Evolutionary conservation across 2,888 invertebrate genomes (phyloP).

Genomic region (Hydropsyche betteni): DNA sequence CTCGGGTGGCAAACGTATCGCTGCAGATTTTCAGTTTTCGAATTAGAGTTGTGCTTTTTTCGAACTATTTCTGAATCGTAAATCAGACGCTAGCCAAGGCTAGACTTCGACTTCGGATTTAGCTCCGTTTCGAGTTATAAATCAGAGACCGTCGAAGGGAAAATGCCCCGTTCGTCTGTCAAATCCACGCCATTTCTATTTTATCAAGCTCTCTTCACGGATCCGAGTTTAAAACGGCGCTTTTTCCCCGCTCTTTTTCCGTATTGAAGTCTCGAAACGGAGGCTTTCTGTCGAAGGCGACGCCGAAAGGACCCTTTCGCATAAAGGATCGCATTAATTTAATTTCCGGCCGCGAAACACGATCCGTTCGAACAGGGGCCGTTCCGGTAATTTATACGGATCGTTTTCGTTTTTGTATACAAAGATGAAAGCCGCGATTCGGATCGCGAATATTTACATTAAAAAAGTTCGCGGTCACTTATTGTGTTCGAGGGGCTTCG

Average conservation of each 20-base stretch:
- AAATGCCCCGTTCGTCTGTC: constrained; percentile 10
- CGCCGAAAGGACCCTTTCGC: neutral
- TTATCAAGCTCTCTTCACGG: constrained; percentile 13
- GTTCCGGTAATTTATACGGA: too few species aligned
- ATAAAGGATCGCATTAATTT: constrained; percentile 11
- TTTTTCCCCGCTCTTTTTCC: neutral
- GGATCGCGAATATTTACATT: too few species aligned
- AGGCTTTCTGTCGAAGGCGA: neutral
- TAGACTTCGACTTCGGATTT: constrained; percentile 6
- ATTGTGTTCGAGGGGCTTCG: too few species aligned
- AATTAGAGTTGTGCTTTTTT: neutral
- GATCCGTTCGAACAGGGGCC: too few species aligned
- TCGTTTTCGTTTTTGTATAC: too few species aligned
- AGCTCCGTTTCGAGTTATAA: constrained; percentile 17
- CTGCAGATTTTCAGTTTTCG: too few species aligned
- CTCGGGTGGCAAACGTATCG: too few species aligned
- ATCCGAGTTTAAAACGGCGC: too few species aligned
- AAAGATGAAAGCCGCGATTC: too few species aligned
- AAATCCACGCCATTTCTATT: constrained; percentile 29
- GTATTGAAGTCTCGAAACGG: neutral
- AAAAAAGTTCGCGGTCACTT: too few species aligned
- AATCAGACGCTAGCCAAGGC: neutral
- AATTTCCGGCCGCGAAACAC: neutral
- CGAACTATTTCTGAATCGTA: constrained; percentile 1
- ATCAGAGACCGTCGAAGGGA: constrained; percentile 5